Evolutionary conservation across 2,888 invertebrate genomes (phyloP), one percentile per base, ranked within the genome.

Genomic region (Hydraecia micacea): DNA sequence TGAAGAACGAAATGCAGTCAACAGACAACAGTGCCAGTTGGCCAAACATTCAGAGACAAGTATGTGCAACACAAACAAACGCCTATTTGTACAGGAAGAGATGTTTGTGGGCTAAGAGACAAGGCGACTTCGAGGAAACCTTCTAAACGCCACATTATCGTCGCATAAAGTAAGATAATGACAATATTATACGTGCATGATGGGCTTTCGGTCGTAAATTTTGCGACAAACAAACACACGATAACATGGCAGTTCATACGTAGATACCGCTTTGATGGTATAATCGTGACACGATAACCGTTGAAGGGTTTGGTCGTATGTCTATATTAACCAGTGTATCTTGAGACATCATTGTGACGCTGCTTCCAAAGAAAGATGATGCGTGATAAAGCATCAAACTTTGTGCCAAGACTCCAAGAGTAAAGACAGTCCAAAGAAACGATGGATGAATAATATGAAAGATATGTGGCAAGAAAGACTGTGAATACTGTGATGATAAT

Each of bases 51-150:
- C 70, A 36, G 63, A 80, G 42, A 62, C 32, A 73, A 39, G 79
- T 83, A 84, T 76, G 77, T 75, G 72, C 76, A 73, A 69, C 39
- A 52, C 78, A 88, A 84, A 84, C 71, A 80, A 68, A 72, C 52
- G 39, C 18, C 65, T 87, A 67, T 84, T 84, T 82, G 79, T 79
- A 73, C 71, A 88, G 87, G 84, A 82, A 88, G 80, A 81, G 39
- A 28, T 25, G 69, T 86, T 75, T 78, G 74, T 86, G 49, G 79
- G 86, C 71, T 75, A 79, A 79, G 63, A 75, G 73, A 75, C 68
- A 66, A 42, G 67, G 52, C 63, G 13, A 77, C 73, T 73, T 75
- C 70, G 55, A 71, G 68, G 76, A 79, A 86, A 77, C 66, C 60
- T 66, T 67, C 79, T 82, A 75, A 86, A 75, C 71, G 18, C 52